These are phyloP conservation scores for Sciurus niger DNA, from an alignment of 2,113 vertebrate species.

Conservation along the genomic window DNA sequence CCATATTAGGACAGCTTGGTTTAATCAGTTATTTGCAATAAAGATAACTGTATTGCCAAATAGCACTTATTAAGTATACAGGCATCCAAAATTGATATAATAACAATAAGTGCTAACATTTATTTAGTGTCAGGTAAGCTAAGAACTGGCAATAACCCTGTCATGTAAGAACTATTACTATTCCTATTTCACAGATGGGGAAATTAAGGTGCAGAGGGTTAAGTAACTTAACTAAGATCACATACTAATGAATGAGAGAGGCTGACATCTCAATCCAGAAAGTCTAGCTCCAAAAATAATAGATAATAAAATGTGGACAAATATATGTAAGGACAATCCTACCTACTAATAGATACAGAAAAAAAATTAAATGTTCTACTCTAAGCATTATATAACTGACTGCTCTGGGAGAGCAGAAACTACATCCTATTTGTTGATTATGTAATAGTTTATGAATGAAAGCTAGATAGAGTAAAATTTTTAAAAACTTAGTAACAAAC, in stretches of 20 bases:
- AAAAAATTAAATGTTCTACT: neutral
- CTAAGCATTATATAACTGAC: neutral
- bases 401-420: neutral
- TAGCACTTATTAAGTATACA: neutral
- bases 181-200: neutral
- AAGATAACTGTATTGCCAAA: neutral
- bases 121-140: conserved; percentile 5
- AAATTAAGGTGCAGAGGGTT: neutral
- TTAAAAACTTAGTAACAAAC: conserved; percentile 8
- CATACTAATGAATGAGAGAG: neutral
- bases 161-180: conserved; percentile 2
- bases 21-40: neutral
- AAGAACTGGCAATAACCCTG: neutral
- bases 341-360: neutral
- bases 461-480: neutral
- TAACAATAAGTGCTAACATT: neutral
- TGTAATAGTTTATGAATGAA: neutral
- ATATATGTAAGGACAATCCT: neutral
- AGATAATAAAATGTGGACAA: neutral
- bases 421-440: neutral
- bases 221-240: neutral
- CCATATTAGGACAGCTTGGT: neutral
- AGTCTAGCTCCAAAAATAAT: neutral
- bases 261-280: neutral
- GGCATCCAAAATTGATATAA: neutral